Conservation (phyloP, 1,140 invertebrate genomes). For the Rhysida immarginata region DNA sequence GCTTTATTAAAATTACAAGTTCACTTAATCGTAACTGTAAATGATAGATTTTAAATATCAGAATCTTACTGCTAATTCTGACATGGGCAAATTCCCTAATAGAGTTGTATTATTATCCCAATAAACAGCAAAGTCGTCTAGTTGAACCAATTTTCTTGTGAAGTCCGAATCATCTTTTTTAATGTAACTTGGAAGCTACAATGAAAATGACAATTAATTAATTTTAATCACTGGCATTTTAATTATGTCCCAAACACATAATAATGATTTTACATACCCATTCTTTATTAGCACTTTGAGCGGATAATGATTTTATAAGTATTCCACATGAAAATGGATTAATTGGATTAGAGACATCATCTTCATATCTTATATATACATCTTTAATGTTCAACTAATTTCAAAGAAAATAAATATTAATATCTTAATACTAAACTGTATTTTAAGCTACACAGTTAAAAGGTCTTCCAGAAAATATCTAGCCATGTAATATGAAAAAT, state of each 20-base stretch:
- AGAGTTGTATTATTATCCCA: slow-evolving; percentile 64
- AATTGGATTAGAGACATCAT: slow-evolving; percentile 28
- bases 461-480: no score
- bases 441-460: no score
- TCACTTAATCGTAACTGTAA: no score
- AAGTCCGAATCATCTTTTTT: slow-evolving; percentile 28
- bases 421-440: no score
- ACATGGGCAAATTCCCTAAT: slow-evolving; percentile 42
- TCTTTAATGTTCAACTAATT: slow-evolving; percentile 39
- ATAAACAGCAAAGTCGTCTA: slow-evolving; percentile 75
- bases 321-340: slow-evolving; percentile 39
- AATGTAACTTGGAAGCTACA: slow-evolving; percentile 28
- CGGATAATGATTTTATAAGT: slow-evolving; percentile 35
- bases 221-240: no score
- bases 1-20: no score
- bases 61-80: slow-evolving; percentile 52
- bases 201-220: no score
- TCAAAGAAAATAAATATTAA: no score
- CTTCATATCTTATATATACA: slow-evolving; percentile 42
- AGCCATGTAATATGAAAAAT: no score
- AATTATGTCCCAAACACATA: no score
- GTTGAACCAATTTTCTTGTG: slow-evolving; percentile 69
- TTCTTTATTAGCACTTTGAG: slow-evolving; percentile 37
- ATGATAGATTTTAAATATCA: no score
- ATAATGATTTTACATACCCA: slow-evolving; percentile 26